phyloP scores from a whole-genome alignment of 1,140 invertebrate genomes.

The Cyrtorhinus lividipennis region DNA sequence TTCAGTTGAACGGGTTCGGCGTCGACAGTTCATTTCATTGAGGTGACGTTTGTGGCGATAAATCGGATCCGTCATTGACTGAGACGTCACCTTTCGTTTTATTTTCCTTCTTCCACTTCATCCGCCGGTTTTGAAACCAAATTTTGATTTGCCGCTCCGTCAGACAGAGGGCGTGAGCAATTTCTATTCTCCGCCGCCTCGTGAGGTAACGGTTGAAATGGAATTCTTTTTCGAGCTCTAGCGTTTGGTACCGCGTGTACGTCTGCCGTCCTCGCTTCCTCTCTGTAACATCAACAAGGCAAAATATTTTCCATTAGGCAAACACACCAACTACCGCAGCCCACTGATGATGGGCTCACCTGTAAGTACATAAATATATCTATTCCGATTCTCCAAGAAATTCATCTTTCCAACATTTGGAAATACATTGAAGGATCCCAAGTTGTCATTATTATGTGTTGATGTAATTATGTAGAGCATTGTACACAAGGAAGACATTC shows the following conservation, averaged over 20 bases:
- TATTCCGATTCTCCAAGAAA: no score
- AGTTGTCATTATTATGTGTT: no score
- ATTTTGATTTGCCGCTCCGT: constrained; percentile 96
- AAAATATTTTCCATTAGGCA: no score
- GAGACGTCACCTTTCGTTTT: constrained; percentile 83
- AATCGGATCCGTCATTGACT: constrained; percentile 59
- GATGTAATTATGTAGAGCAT: no score
- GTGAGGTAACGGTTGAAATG: constrained; percentile 96
- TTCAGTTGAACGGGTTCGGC: constrained; percentile 13
- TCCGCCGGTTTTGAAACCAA: constrained; percentile 94
- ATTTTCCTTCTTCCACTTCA: constrained; percentile 98
- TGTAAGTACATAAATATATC: no score
- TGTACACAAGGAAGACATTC: no score
- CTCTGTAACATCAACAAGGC: constrained; percentile 46
- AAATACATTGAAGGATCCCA: no score
- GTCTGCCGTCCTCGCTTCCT: constrained; percentile 85
- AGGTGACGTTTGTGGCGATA: constrained; percentile 69
- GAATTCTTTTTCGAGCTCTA: constrained; percentile 92
- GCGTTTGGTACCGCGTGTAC: constrained; percentile 93
- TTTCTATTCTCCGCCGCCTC: constrained; percentile 83
- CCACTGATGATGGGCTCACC: no score
- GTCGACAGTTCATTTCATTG: constrained; percentile 31
- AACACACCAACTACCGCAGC: no score
- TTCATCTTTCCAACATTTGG: no score
- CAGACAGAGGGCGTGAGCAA: constrained; percentile 84